Conservation (phyloP, 1,140 invertebrate genomes). For the Musca domestica region DNA sequence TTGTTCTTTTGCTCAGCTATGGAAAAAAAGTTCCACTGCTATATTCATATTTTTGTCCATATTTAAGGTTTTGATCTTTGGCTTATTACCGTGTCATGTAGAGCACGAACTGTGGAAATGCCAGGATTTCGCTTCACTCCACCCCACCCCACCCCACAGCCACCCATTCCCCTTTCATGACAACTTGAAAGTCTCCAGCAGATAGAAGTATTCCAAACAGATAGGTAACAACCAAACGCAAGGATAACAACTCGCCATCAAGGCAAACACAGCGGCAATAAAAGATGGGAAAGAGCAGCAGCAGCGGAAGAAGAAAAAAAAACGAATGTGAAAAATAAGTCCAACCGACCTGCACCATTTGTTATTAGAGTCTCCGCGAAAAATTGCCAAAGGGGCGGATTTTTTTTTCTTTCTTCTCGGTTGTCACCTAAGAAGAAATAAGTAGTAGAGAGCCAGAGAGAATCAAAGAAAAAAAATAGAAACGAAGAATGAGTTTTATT, state of each 20-base stretch:
- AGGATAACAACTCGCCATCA: background rate
- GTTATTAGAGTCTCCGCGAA: slow-evolving; percentile 16
- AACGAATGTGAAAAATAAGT: background rate
- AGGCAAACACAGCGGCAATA: background rate
- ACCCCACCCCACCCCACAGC: slow-evolving; percentile 5
- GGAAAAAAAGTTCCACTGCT: no score
- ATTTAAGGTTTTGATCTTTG: slow-evolving; percentile 41
- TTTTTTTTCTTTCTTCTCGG: slow-evolving; percentile 18
- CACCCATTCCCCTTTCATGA: background rate
- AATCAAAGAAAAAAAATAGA: no score
- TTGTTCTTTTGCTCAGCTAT: no score
- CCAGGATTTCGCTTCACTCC: slow-evolving; percentile 11
- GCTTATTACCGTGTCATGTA: slow-evolving; percentile 51
- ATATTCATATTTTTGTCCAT: slow-evolving; percentile 7
- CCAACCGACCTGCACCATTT: slow-evolving; percentile 12
- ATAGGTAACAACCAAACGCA: background rate
- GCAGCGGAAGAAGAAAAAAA: background rate
- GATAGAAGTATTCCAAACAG: background rate
- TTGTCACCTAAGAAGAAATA: no score
- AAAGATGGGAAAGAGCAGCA: no score
- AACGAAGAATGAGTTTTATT: no score
- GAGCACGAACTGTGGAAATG: slow-evolving; percentile 44
- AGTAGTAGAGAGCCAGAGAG: no score
- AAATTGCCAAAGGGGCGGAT: slow-evolving; percentile 29
- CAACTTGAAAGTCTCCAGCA: no score